Conservation (phyloP, 2,888 invertebrate genomes). For the Andrena fulva region DNA sequence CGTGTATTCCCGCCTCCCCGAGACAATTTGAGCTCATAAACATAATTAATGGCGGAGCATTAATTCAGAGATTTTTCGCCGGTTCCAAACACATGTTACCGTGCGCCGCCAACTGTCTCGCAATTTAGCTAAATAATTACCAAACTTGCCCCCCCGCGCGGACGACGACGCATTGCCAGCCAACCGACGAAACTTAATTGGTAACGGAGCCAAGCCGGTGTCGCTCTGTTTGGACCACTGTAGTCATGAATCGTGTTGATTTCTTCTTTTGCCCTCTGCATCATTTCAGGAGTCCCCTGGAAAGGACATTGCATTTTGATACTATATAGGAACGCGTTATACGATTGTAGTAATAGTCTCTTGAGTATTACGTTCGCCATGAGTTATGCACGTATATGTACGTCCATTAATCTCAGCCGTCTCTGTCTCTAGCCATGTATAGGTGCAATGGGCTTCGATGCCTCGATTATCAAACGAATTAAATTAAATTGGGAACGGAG, state of each 20-base stretch:
- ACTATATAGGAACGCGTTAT: no score
- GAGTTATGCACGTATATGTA: no score
- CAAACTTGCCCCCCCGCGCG: conserved; percentile 76
- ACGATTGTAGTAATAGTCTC: no score
- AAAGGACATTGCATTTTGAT: no score
- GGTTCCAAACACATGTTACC: conserved; percentile 80
- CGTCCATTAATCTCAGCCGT: no score
- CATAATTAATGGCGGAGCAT: conserved; percentile 83
- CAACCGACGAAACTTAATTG: conserved; percentile 62
- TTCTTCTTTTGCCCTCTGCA: no score
- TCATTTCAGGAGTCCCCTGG: no score
- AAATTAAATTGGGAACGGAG: neutral
- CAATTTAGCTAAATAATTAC: conserved; percentile 84
- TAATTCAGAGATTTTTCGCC: conserved; percentile 82
- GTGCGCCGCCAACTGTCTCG: conserved; percentile 81
- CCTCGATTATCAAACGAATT: neutral
- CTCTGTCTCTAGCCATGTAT: neutral
- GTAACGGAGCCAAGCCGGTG: conserved; percentile 45
- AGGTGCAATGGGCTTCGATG: neutral
- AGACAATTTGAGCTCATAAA: conserved; percentile 83
- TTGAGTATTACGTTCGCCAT: no score
- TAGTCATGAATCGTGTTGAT: no score
- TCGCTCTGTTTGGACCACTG: conserved; percentile 20
- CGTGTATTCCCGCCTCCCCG: conserved; percentile 75
- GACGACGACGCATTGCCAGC: conserved; percentile 69